Conservation (phyloP, 2,113 vertebrate species). For the Eonycteris spelaea region DNA sequence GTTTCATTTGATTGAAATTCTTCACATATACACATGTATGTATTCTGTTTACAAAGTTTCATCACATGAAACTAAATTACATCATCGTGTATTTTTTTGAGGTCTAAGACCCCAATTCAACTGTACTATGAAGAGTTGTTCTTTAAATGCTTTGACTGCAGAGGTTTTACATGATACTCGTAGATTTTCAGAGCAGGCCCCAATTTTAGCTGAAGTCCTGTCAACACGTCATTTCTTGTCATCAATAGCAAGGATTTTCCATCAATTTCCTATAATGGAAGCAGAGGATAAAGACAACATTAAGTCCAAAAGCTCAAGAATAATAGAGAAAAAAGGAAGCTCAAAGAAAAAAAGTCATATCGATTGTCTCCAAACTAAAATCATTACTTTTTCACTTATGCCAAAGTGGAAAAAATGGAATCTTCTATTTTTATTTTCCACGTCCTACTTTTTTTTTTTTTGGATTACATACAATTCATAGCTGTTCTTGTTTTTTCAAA, state of each 20-base stretch:
- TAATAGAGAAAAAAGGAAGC: not conserved
- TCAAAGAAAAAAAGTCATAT: not conserved
- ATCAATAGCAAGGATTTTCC: constrained; percentile 98
- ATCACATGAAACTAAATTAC: constrained; percentile 84
- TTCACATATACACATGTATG: constrained; percentile 80
- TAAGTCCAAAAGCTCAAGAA: constrained; percentile 54
- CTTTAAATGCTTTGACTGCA: constrained; percentile 98
- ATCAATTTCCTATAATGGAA: constrained; percentile 95
- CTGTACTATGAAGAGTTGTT: constrained; percentile 90
- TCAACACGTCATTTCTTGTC: constrained; percentile 98
- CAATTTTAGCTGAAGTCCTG: constrained; percentile 98
- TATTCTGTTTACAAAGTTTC: constrained; percentile 83
- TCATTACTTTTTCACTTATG: not conserved
- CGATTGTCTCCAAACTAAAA: not conserved
- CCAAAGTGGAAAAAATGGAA: not conserved
- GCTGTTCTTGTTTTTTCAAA: constrained; percentile 31
- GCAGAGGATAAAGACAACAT: constrained; percentile 72
- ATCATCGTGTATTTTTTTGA: constrained; percentile 76
- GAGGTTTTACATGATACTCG: constrained; percentile 97
- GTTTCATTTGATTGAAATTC: constrained; percentile 81
- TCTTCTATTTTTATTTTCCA: constrained; percentile 13
- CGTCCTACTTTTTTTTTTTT: not conserved
- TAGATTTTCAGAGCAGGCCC: constrained; percentile 99
- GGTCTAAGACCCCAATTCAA: constrained; percentile 76
- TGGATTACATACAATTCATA: constrained; percentile 10